These are phyloP conservation scores for Hemibagrus wyckioides DNA, from an alignment of 2,113 vertebrate species.

Conservation along the genomic window DNA sequence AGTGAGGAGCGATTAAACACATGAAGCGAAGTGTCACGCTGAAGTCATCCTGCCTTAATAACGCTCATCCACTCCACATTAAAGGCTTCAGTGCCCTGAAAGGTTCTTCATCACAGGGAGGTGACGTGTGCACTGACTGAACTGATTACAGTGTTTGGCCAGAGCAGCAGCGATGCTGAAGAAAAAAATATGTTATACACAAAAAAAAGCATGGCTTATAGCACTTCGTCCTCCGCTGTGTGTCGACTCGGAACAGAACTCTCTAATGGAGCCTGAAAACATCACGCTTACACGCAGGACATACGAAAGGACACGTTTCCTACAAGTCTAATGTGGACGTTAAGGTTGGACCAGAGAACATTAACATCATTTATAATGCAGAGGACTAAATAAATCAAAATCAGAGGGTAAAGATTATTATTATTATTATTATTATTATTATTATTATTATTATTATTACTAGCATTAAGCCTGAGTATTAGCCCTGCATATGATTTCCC, in stretches of 20 bases:
- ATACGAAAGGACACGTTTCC: neutral
- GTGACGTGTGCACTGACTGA: neutral
- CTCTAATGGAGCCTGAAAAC: constrained; percentile 11
- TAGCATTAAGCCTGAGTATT: neutral
- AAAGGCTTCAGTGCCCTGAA: neutral
- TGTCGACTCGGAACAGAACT: neutral
- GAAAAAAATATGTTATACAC: neutral
- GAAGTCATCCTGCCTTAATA: neutral
- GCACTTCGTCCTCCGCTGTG: neutral
- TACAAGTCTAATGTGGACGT: neutral
- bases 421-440: neutral
- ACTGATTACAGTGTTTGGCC: neutral
- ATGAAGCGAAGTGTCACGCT: neutral
- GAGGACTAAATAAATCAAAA: neutral
- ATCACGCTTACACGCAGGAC: neutral
- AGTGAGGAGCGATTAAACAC: neutral
- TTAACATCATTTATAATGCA: neutral
- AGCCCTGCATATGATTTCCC: neutral
- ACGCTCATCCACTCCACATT: neutral
- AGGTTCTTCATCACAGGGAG: neutral
- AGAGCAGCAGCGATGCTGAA: neutral
- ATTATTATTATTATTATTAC: too few species aligned
- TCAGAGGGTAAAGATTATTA: neutral
- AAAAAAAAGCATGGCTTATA: constrained; percentile 8
- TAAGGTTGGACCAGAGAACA: neutral